These are phyloP conservation scores for Morone saxatilis DNA, from an alignment of 2,113 vertebrate species.

Conservation along the genomic window DNA sequence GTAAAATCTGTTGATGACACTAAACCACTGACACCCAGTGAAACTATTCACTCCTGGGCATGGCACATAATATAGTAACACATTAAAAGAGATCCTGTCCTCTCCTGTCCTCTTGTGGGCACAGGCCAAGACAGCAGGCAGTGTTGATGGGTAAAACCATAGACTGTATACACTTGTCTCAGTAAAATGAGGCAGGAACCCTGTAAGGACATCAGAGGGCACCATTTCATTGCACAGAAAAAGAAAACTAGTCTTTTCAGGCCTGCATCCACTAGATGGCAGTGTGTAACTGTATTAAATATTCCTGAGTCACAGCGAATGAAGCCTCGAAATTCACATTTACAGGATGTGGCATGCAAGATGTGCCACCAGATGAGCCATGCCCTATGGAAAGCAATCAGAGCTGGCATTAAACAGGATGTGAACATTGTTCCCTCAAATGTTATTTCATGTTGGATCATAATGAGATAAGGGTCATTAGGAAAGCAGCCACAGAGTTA, in stretches of 20 bases:
- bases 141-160: not conserved
- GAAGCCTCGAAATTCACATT: not conserved
- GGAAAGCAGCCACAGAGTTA: not conserved
- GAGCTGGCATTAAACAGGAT: not conserved
- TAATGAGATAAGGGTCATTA: not conserved
- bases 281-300: not conserved
- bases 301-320: not conserved
- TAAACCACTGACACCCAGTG: slow-evolving; percentile 19
- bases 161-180: not conserved
- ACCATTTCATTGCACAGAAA: not conserved
- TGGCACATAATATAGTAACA: not conserved
- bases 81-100: not conserved
- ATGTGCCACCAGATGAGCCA: slow-evolving; percentile 36
- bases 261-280: slow-evolving; percentile 65
- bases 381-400: not conserved
- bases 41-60: slow-evolving; percentile 5
- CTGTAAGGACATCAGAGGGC: slow-evolving; percentile 39
- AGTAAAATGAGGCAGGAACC: not conserved
- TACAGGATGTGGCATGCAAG: slow-evolving; percentile 23
- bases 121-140: not conserved
- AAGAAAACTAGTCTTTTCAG: not conserved
- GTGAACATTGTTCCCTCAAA: not conserved
- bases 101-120: not conserved
- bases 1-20: slow-evolving; percentile 18
- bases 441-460: slow-evolving; percentile 3